Evolutionary conservation across 1,140 invertebrate species (phyloP).

Genomic region (Stegodyphus dumicola): DNA sequence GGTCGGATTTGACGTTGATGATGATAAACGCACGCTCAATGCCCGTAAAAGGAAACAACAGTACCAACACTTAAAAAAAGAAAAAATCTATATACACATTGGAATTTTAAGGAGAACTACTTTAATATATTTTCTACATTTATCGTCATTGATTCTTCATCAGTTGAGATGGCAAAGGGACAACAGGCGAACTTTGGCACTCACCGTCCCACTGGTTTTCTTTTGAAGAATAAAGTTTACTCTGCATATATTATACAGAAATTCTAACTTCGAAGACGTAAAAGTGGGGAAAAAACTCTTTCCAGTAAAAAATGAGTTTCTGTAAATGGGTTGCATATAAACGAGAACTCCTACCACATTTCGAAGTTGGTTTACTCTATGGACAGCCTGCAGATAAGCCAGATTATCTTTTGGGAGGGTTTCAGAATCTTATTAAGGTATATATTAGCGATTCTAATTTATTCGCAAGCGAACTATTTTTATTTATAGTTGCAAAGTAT

Average conservation of each 20-base stretch:
- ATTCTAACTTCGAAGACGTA: too few relatives aligned
- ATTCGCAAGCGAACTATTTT: too few relatives aligned
- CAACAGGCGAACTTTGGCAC: neutral
- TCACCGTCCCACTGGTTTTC: neutral
- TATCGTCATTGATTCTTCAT: conserved; percentile 35
- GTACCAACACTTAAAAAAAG: neutral
- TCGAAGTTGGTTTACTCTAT: neutral
- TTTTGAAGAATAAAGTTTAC: too few relatives aligned
- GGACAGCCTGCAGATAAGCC: too few relatives aligned
- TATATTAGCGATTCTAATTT: too few relatives aligned
- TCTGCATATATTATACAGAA: too few relatives aligned
- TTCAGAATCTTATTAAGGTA: too few relatives aligned
- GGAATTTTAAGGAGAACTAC: neutral
- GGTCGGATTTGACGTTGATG: conserved; percentile 31
- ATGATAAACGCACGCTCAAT: conserved; percentile 32
- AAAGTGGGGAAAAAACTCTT: neutral
- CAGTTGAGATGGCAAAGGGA: neutral
- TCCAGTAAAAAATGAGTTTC: neutral
- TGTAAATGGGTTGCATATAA: neutral
- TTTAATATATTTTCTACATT: conserved; percentile 9
- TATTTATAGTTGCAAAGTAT: too few relatives aligned
- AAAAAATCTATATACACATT: neutral
- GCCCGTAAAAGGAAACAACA: neutral
- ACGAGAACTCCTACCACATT: neutral
- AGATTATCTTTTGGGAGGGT: too few relatives aligned